Base-by-base conservation (phyloP, 2,888 invertebrate species). In the Chrysolina americana region DNA sequence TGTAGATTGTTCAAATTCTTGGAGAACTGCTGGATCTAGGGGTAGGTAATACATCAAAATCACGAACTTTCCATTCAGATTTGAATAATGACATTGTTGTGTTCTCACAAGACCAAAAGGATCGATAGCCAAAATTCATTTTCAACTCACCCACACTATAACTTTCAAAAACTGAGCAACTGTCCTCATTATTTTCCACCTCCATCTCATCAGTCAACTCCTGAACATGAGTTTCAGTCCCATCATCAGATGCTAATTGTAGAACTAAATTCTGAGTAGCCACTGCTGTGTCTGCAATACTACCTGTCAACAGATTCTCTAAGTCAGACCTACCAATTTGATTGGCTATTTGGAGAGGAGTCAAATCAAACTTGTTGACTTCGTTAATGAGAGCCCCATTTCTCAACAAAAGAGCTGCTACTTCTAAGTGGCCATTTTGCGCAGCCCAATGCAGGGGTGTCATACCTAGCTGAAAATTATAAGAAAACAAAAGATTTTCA, bases 381-480 rank as follows among this genome's bases (percentile, higher is more conserved):
- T 91, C 87, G 64, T 89, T 89, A 10, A 92, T 90, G 86, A 94
- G 92, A 0, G 97, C 96, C 69, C 96, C 95, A 83, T 92, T 89
- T 73, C 92, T 91, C 65, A 98, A 87, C 78, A 98, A 89, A 77
- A 92, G 86, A 69, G 92, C 90, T 59, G 94, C 94, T 64, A 94
- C 91, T 74, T 91, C 90, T 28, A 90, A 87, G 88, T 96, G 94
- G 0, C 94, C 93, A 83, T 94, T 93, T 88, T 96, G 95, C 56
- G 94, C 94, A 8, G 98, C 97, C 98, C 98, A 98, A 89, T 98
- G 98, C 73, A 98, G 90, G 50, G 98, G 96, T 56, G 97, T 97
- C 97, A 96, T 96, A 83, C 92, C 92, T 19, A 96, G 88, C 95
- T 95, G 83, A 63, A 89, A 62, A 63, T 15, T 44, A 15, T 15